Evolutionary conservation across 2,888 invertebrate genomes (phyloP).

Genomic region (Polyommatus iphigenia): DNA sequence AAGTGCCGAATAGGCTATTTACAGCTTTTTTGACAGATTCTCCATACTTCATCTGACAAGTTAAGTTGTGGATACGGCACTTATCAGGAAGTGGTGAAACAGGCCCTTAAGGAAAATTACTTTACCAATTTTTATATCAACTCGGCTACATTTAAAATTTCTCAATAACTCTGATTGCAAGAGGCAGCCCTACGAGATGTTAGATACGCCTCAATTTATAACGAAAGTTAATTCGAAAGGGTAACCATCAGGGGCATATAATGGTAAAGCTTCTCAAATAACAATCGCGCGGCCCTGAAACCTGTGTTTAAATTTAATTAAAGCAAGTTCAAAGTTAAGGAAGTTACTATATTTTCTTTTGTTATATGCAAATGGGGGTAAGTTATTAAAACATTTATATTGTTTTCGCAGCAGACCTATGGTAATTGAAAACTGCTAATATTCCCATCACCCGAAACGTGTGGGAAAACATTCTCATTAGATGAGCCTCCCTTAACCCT

Average conservation of each 20-base stretch:
- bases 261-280: conserved; percentile 45
- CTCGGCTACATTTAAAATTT: background rate
- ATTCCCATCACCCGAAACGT: background rate
- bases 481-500: background rate
- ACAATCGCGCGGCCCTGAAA: conserved; percentile 46
- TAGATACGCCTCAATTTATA: conserved; percentile 45
- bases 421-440: conserved; percentile 24
- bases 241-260: conserved; percentile 46
- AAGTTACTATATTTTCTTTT: conserved; percentile 42
- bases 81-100: too few relatives aligned
- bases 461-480: conserved; percentile 11
- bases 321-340: conserved; percentile 39
- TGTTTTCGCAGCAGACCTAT: background rate
- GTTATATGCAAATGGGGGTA: conserved; percentile 34
- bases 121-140: too few relatives aligned
- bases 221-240: conserved; percentile 49
- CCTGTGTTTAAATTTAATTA: conserved; percentile 49
- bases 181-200: conserved; percentile 32
- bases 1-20: too few relatives aligned
- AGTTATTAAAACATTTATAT: conserved; percentile 29
- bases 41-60: too few relatives aligned
- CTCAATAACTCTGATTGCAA: background rate
- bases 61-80: too few relatives aligned
- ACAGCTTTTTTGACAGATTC: too few relatives aligned
- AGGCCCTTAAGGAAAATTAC: too few relatives aligned